Evolutionary conservation across 2,888 invertebrate species (phyloP), one percentile per base, ranked within the genome.

Genomic region (Chalcis sispes): DNA sequence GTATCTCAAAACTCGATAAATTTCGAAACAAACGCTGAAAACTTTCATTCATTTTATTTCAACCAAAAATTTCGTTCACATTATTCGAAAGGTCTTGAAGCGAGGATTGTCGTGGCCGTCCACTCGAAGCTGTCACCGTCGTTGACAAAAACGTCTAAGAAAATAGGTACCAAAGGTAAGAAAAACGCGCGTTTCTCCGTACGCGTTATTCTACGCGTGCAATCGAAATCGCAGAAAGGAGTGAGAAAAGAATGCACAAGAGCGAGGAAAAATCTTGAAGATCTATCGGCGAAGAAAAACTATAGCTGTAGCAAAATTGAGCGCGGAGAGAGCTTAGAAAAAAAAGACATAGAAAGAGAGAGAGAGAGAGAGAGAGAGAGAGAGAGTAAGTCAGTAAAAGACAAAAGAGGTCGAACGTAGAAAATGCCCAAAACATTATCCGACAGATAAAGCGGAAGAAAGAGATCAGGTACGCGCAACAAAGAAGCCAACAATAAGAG

Each of bases 61-160:
- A n/a, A 20, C 32, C 52, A 40, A 40, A 46, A 25, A 29, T n/a
- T 36, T 25, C 2, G 20, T n/a, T n/a, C 4, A n/a, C 48, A 64
- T 64, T 48, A 46, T 64, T 23, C 65, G 1, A 40, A 52, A 72
- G 56, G 42, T 64, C 64, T 54, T 56, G 27, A 18, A 52, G 61
- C 42, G 52, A 13, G n/a, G n/a, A 52, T 62, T 54, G 52, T 64
- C 64, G 64, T 18, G 25, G 18, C 50, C n/a, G 65, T 42, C 54
- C 56, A 65, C 72, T 72, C 56, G 71, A 72, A 56, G 29, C 62
- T 64, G 71, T 72, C 71, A 72, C 5, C 1, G 58, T 40, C 32
- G 27, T 13, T 23, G 23, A 32, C 32, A 32, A n/a, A n/a, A n/a
- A n/a, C n/a, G n/a, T n/a, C n/a, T n/a, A n/a, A n/a, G 32, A 32